Evolutionary conservation across 2,888 invertebrate species (phyloP).

Genomic region (Micoletzkya japonica): DNA sequence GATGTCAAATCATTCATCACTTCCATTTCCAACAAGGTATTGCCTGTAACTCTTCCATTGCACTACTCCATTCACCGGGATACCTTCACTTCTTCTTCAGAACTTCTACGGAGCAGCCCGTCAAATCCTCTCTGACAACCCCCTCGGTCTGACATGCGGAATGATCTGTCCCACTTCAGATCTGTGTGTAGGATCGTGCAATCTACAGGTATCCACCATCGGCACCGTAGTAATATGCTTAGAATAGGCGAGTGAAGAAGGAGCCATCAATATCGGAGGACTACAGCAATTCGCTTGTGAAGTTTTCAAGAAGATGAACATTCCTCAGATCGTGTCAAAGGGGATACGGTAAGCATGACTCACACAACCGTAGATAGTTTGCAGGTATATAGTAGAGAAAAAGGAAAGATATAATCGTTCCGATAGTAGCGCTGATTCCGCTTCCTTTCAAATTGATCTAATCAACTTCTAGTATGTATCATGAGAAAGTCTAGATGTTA

Average conservation of each 20-base stretch:
- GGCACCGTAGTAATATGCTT: background rate
- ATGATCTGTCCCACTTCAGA: slow-evolving; percentile 99
- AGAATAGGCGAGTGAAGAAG: slow-evolving; percentile 84
- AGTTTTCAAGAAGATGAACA: slow-evolving; percentile 90
- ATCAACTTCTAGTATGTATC: no score
- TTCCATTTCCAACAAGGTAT: slow-evolving; percentile 88
- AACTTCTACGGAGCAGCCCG: slow-evolving; percentile 95
- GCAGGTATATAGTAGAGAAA: no score
- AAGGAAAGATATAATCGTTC: no score
- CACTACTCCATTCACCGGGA: background rate
- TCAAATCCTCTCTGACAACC: slow-evolving; percentile 95
- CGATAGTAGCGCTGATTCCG: no score
- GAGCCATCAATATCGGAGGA: slow-evolving; percentile 97
- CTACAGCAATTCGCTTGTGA: slow-evolving; percentile 96
- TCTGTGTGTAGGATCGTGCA: slow-evolving; percentile 95
- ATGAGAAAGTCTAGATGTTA: no score
- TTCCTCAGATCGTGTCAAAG: slow-evolving; percentile 83
- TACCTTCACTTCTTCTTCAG: no score
- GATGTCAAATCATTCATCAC: slow-evolving; percentile 95
- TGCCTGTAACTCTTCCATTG: background rate
- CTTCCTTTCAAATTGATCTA: no score
- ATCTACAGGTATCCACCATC: slow-evolving; percentile 70
- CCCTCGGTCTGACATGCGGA: slow-evolving; percentile 88
- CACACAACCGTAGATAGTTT: no score
- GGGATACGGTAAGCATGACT: slow-evolving; percentile 62